phyloP scores from a whole-genome alignment of 1,140 invertebrate genomes.

The Diplogasteroides magnus region DNA sequence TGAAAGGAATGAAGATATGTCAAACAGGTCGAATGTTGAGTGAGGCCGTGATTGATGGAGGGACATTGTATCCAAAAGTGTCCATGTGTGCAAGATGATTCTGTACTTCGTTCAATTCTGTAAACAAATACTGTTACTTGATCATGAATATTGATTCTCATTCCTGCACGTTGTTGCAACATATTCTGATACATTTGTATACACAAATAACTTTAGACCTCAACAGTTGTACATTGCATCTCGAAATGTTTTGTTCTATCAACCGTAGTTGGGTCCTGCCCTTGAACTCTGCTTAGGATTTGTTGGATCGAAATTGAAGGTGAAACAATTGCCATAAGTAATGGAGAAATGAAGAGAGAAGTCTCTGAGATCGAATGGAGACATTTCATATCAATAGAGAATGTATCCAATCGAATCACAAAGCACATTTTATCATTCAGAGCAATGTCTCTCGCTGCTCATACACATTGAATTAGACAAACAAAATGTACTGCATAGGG shows the following conservation, averaged over 20 bases:
- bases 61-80: background rate
- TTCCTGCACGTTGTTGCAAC: background rate
- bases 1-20: no score
- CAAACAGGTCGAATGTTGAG: background rate
- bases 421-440: no score
- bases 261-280: slow-evolving; percentile 49
- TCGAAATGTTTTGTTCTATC: background rate
- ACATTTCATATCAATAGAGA: no score
- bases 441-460: no score
- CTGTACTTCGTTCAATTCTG: background rate
- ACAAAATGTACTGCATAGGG: no score
- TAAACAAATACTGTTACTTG: background rate
- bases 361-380: no score
- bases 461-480: no score
- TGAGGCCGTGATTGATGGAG: background rate
- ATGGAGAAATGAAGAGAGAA: background rate
- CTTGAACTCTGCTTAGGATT: slow-evolving; percentile 31
- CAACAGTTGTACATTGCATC: no score
- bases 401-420: no score
- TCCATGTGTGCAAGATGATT: background rate
- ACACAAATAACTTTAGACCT: background rate
- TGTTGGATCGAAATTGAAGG: slow-evolving; percentile 37
- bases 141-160: background rate
- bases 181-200: background rate
- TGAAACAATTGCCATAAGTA: slow-evolving; percentile 43